Percentiles rank a stretch among this genome's conserved stretches.
Conservation (phyloP, 2,113 vertebrate species). For the Nothobranchius furzeri region DNA sequence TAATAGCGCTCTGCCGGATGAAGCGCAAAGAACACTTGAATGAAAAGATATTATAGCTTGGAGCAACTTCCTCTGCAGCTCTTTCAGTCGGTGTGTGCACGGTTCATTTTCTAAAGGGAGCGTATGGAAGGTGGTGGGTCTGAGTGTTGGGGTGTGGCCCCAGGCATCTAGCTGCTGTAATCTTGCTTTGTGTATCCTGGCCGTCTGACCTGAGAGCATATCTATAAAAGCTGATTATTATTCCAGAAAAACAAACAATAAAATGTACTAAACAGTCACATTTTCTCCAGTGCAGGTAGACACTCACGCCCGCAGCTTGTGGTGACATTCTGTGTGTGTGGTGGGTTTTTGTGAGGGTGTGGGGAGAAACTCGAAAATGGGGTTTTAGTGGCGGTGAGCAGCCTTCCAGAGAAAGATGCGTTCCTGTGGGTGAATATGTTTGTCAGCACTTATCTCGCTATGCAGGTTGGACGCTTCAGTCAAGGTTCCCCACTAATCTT, state of each 20-base stretch:
- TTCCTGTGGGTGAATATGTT: slow-evolving; percentile 58
- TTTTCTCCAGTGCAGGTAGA: slow-evolving; percentile 45
- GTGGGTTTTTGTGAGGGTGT: slow-evolving; percentile 4
- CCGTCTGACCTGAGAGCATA: slow-evolving; percentile 60
- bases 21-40: slow-evolving; percentile 69
- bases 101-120: slow-evolving; percentile 73
- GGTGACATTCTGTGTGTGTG: slow-evolving; percentile 10
- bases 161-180: slow-evolving; percentile 56
- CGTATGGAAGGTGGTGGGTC: slow-evolving; percentile 50
- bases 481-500: slow-evolving; percentile 69
- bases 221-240: slow-evolving; percentile 45
- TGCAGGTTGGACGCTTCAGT: slow-evolving; percentile 61
- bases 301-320: slow-evolving; percentile 33
- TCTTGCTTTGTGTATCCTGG: slow-evolving; percentile 52
- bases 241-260: slow-evolving; percentile 31
- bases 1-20: slow-evolving; percentile 70
- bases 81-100: slow-evolving; percentile 45
- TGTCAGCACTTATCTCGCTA: slow-evolving; percentile 69
- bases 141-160: slow-evolving; percentile 50
- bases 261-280: slow-evolving; percentile 38
- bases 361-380: slow-evolving; percentile 31
- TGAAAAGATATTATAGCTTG: slow-evolving; percentile 73
- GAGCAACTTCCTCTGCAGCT: slow-evolving; percentile 62
- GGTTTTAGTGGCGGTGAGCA: slow-evolving; percentile 34
- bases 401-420: slow-evolving; percentile 33